Evolutionary conservation across 2,113 vertebrate genomes (phyloP), one percentile per base, ranked within the genome.

Genomic region (Clarias gariepinus): DNA sequence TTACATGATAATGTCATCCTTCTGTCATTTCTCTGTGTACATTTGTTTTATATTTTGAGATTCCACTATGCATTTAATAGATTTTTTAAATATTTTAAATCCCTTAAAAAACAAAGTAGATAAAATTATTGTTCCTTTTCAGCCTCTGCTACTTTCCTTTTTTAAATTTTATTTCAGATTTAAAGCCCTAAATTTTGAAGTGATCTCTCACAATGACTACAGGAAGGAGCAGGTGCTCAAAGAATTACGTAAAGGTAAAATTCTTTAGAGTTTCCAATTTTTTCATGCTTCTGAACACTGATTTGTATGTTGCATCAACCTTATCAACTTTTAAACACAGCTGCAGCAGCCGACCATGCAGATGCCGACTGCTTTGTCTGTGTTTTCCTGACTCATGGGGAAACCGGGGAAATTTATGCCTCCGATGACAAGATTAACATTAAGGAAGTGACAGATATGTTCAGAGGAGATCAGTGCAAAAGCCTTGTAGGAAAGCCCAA

Each of bases 401-500:
- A 97, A 90, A 90, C 96, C 1, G 95, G 95, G 52, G 94, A 97
- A 0, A 68, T 99, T 77, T 97, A 95, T 1, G 94, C 97, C 0
- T 88, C 89, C 0, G 95, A 99, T 9, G 94, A 47, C n/a, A 94
- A 95, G 92, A 95, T 99, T 84, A 87, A 91, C 86, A 96, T 99
- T 84, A 93, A 95, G 87, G 89, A 90, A 0, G 83, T 99, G 86
- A 96, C 96, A 0, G 85, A 92, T 74, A 89, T 94, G 90, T 99
- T 99, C 92, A 97, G 93, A 93, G 98, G 98, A 90, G 95, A 98
- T 91, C 94, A 93, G 53, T 99, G 98, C 91, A 91, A 2, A 64
- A 97, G 95, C 86, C 95, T 99, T 33, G 95, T 95, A 15, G 98
- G 98, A 30, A 99, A 99, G 89, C 98, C 98, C 0, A 99, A 99